Percentiles rank a stretch among this genome's conserved stretches.
These are phyloP conservation scores for Pantherophis guttatus DNA, from an alignment of 2,113 vertebrate genomes.

Conservation along the genomic window DNA sequence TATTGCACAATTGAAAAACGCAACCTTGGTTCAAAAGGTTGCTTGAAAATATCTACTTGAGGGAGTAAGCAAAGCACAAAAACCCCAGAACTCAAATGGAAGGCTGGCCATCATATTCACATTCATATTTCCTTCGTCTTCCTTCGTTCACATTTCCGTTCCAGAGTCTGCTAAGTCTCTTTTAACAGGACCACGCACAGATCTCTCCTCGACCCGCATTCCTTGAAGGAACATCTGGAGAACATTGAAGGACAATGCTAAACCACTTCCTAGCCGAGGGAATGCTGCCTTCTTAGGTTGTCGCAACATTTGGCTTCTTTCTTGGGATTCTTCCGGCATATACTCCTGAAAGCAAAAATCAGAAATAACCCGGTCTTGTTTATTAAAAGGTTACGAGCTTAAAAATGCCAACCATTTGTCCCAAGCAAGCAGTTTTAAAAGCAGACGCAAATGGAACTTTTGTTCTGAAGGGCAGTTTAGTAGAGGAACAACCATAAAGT, in stretches of 20 bases:
- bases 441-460: background rate
- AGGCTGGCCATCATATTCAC: background rate
- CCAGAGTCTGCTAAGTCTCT: background rate
- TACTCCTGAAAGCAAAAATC: constrained; percentile 72
- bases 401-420: background rate
- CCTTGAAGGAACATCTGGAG: constrained; percentile 28
- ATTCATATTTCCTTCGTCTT: background rate
- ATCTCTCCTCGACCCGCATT: background rate
- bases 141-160: background rate
- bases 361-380: constrained; percentile 3
- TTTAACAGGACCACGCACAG: background rate
- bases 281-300: constrained; percentile 81
- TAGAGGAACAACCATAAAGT: background rate
- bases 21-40: background rate
- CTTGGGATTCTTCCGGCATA: constrained; percentile 82
- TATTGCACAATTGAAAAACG: background rate
- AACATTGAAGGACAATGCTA: constrained; percentile 8
- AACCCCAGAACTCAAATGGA: background rate
- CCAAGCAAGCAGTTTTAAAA: background rate
- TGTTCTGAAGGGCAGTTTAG: constrained; percentile 10
- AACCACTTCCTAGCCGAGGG: constrained; percentile 66
- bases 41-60: background rate
- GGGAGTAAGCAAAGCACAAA: background rate
- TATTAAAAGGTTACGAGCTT: constrained; percentile 22
- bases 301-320: constrained; percentile 84